Percentiles rank a stretch among this genome's conserved stretches.
These are phyloP conservation scores for Globodera rostochiensis DNA, from an alignment of 1,140 invertebrate species.

Conservation along the genomic window DNA sequence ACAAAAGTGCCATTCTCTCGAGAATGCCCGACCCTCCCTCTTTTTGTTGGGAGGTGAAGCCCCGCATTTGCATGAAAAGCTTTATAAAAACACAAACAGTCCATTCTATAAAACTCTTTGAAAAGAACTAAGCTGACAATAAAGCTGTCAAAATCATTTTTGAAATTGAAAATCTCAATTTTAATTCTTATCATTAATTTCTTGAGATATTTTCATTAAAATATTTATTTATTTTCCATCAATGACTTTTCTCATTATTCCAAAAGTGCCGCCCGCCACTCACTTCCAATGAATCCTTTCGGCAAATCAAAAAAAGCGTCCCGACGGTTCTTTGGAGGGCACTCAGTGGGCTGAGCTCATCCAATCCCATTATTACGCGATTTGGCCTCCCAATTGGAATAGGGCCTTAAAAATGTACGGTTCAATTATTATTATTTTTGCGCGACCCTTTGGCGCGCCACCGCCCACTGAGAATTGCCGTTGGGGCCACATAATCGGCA, in stretches of 20 bases:
- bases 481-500: background rate
- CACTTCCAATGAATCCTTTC: background rate
- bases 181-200: too few relatives aligned
- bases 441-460: background rate
- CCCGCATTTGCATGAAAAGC: too few relatives aligned
- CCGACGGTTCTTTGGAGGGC: constrained; percentile 1
- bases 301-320: background rate
- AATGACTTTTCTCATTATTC: background rate
- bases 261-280: background rate
- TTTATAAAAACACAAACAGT: too few relatives aligned
- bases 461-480: background rate
- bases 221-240: background rate
- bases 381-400: background rate
- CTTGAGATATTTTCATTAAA: too few relatives aligned
- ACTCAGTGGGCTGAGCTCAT: background rate
- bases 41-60: too few relatives aligned
- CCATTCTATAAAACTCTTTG: too few relatives aligned
- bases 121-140: too few relatives aligned
- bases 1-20: too few relatives aligned
- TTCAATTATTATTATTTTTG: constrained; percentile 5
- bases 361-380: constrained; percentile 2
- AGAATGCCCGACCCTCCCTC: too few relatives aligned
- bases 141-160: too few relatives aligned
- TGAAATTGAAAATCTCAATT: too few relatives aligned
- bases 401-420: background rate